Evolutionary conservation across 2,113 vertebrate genomes (phyloP), one percentile per base, ranked within the genome.

Genomic region (Butastur rufipennis): DNA sequence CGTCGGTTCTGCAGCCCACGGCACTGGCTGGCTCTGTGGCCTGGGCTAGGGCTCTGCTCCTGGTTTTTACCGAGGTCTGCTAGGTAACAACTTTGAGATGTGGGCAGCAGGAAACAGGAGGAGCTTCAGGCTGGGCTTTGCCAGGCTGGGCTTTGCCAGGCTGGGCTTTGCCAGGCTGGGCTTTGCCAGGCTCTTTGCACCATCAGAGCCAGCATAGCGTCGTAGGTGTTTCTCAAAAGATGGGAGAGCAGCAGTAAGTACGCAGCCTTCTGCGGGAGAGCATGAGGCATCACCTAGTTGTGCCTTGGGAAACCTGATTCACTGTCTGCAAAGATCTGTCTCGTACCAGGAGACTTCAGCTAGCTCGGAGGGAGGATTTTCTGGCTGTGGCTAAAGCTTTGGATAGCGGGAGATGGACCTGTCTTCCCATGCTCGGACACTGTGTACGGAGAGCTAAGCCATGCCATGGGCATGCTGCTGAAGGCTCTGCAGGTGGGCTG

Each of bases 201-300:
- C 36, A 0, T 4, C 1, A 2, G 55, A 70, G 52, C 36, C 32
- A 10, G 47, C 7, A 3, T 7, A 12, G 72, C 3, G 0, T 56
- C 2, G 10, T 12, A 8, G 63, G 48, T 53, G 62, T 78, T 63
- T n/a, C 72, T 48, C 27, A 6, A 8, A 21, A 32, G 59, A 7
- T 2, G 9, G 77, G 55, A 48, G 55, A 43, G 70, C n/a, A 18
- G 77, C 38, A 14, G 52, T 15, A 9, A 19, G 22, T 7, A 8
- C 8, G 0, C 9, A 13, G 17, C 15, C 45, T 52, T 43, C n/a
- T 7, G 14, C 42, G 1, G 72, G n/a, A n/a, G 59, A 53, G 38
- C 10, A 0, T 2, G 61, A 43, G 68, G 42, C 34, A 2, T 47
- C n/a, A 5, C 25, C 40, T 11, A 0, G 19, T 8, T n/a, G 40